A percentile compares a stretch with the other conserved stretches of the same genome.
These are phyloP conservation scores for Pagrus major DNA, from an alignment of 2,113 vertebrate species.

Conservation along the genomic window DNA sequence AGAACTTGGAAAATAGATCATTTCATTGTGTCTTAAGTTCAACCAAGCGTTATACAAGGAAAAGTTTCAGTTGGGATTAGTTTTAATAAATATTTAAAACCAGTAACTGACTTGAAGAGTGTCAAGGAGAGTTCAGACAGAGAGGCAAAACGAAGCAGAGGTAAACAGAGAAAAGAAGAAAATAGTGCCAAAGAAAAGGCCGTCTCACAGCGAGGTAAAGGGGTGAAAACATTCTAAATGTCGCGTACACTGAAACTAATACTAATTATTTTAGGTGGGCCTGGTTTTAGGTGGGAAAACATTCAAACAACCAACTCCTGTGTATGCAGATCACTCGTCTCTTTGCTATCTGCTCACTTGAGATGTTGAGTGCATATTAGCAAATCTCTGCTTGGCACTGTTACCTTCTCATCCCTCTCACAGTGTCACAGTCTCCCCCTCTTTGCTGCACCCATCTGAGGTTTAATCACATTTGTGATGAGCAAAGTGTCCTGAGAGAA, in stretches of 20 bases:
- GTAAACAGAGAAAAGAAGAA: no score
- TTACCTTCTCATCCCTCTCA: neutral
- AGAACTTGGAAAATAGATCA: neutral
- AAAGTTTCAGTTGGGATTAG: neutral
- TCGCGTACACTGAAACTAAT: no score
- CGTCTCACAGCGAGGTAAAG: no score
- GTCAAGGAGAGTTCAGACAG: neutral
- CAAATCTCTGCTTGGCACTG: neutral
- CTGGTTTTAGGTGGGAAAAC: no score
- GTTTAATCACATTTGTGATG: slow-evolving; percentile 35
- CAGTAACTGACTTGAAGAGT: no score
- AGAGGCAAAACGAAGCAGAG: neutral
- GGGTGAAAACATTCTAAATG: no score
- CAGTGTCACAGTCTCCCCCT: neutral
- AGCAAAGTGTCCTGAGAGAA: neutral
- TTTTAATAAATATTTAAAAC: neutral
- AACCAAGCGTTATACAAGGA: neutral
- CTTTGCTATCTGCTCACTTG: neutral
- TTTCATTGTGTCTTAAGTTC: neutral
- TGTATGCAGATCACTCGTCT: neutral
- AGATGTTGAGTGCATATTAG: neutral
- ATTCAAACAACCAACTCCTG: neutral
- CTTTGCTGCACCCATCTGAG: neutral
- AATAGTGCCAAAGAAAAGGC: no score
- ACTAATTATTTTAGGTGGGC: no score